These are phyloP conservation scores for Zonitis immaculata DNA, from an alignment of 2,888 invertebrate genomes.

Conservation along the genomic window DNA sequence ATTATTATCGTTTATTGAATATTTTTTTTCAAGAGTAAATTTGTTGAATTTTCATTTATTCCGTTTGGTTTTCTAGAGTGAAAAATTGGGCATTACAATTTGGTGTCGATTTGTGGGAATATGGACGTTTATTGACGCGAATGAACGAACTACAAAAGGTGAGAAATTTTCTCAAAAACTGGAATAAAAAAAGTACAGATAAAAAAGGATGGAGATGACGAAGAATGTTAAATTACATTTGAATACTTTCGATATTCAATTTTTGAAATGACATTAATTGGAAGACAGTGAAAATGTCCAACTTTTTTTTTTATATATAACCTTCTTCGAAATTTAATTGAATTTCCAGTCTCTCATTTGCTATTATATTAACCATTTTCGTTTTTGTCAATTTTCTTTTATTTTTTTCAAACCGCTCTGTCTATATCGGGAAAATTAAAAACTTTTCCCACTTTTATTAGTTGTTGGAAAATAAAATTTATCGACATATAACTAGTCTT, in stretches of 20 bases:
- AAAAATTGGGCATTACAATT: constrained; percentile 90
- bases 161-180: constrained; percentile 46
- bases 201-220: neutral
- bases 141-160: constrained; percentile 85
- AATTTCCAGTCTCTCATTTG: constrained; percentile 21
- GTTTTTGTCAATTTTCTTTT: constrained; percentile 22
- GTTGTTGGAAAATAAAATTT: too few species aligned
- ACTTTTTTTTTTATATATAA: constrained; percentile 8
- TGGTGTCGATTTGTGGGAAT: constrained; percentile 86
- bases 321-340: constrained; percentile 21
- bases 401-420: too few species aligned
- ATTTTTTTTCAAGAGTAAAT: too few species aligned
- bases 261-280: constrained; percentile 21
- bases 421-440: neutral
- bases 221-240: constrained; percentile 1
- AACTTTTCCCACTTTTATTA: neutral
- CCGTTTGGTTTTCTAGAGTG: constrained; percentile 59
- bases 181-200: too few species aligned
- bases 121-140: constrained; percentile 80
- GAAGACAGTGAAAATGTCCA: constrained; percentile 9
- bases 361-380: constrained; percentile 20
- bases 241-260: constrained; percentile 4
- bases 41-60: too few species aligned
- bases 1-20: neutral
- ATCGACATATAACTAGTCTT: too few species aligned